Conservation (phyloP, 2,797 vertebrate species). For the Notamacropus eugenii region DNA sequence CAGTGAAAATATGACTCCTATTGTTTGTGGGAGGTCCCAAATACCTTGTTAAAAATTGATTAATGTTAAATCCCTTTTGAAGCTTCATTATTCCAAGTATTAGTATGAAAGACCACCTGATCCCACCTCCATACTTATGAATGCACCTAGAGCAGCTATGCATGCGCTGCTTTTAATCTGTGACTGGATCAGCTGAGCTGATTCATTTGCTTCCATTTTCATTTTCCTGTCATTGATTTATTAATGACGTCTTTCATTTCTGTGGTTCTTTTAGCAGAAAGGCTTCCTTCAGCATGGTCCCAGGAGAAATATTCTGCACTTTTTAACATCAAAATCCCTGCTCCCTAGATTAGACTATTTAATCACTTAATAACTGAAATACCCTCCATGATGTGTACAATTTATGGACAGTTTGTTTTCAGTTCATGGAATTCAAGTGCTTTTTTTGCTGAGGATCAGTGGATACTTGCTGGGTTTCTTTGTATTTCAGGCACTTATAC, state of each 20-base stretch:
- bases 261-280: slow-evolving; percentile 59
- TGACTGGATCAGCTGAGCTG: slow-evolving; percentile 67
- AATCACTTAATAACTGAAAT: slow-evolving; percentile 74
- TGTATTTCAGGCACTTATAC: rapidly evolving
- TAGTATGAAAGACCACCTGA: slow-evolving; percentile 76
- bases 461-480: neutral
- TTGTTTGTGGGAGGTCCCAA: slow-evolving; percentile 58
- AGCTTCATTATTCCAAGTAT: slow-evolving; percentile 84
- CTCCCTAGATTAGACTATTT: slow-evolving; percentile 70
- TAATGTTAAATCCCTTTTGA: slow-evolving; percentile 81
- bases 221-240: slow-evolving; percentile 83
- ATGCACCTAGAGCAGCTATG: slow-evolving; percentile 70
- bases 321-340: neutral
- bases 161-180: slow-evolving; percentile 77
- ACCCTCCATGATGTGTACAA: slow-evolving; percentile 57
- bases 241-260: slow-evolving; percentile 84
- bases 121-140: slow-evolving; percentile 81
- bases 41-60: slow-evolving; percentile 80
- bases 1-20: slow-evolving; percentile 31
- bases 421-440: slow-evolving; percentile 4
- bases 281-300: slow-evolving; percentile 52
- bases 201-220: slow-evolving; percentile 81
- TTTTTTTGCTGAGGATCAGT: slow-evolving; percentile 58
- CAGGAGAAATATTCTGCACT: neutral
- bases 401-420: slow-evolving; percentile 74